A percentile compares a stretch with the other conserved stretches of the same genome.
Conservation (phyloP, 1,140 invertebrate genomes). For the Argopecten irradians region DNA sequence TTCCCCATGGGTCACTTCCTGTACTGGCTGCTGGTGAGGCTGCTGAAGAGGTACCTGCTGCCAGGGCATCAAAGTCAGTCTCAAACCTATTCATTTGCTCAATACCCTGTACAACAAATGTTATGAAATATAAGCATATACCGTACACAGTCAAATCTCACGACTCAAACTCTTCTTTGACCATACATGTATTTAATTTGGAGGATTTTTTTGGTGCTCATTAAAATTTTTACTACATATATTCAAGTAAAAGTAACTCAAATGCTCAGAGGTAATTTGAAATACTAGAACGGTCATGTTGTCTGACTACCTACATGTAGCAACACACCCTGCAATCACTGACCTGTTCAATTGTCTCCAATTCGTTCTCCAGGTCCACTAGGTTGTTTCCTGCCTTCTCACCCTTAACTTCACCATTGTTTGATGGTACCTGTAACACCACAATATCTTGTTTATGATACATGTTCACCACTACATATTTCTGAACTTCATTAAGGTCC, state of each 20-base stretch:
- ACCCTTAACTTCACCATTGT: slow-evolving; percentile 67
- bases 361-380: slow-evolving; percentile 94
- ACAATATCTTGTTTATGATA: too few species aligned
- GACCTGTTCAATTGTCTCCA: slow-evolving; percentile 89
- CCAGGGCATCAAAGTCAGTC: slow-evolving; percentile 56
- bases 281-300: background rate
- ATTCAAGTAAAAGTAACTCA: background rate
- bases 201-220: background rate
- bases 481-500: too few species aligned
- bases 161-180: background rate
- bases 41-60: slow-evolving; percentile 37
- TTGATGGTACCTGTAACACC: slow-evolving; percentile 52
- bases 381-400: slow-evolving; percentile 81
- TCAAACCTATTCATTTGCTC: slow-evolving; percentile 73
- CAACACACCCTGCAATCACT: background rate
- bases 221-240: background rate
- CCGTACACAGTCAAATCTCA: background rate
- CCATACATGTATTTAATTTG: background rate
- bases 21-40: slow-evolving; percentile 44
- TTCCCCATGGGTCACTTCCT: slow-evolving; percentile 64
- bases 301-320: background rate
- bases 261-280: background rate
- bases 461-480: too few species aligned
- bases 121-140: background rate
- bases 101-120: slow-evolving; percentile 66